phyloP scores from a whole-genome alignment of 1,140 invertebrate genomes.

The Mercenaria mercenaria region DNA sequence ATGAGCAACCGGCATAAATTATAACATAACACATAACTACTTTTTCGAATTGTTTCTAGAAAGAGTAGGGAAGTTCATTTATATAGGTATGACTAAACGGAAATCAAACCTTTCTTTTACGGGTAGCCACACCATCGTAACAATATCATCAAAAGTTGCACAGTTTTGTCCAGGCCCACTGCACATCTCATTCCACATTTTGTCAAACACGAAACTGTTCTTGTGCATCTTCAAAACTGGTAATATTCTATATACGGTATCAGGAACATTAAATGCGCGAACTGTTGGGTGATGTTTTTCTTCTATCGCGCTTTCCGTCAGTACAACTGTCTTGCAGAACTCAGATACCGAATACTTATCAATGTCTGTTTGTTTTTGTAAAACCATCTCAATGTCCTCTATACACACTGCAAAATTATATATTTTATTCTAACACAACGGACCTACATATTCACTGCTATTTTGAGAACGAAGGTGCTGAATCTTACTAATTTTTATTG shows the following conservation, averaged over 20 bases:
- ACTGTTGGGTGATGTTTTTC: not conserved
- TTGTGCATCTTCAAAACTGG: not conserved
- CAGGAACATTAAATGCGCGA: not conserved
- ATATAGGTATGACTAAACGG: too few species aligned
- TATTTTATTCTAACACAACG: too few species aligned
- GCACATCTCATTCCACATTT: not conserved
- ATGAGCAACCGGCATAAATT: too few species aligned
- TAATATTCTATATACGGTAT: not conserved
- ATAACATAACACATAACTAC: too few species aligned
- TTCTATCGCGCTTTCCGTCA: not conserved
- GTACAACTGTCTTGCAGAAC: not conserved
- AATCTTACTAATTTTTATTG: too few species aligned
- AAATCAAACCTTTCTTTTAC: constrained; percentile 10
- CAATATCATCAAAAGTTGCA: not conserved
- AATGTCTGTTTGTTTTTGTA: not conserved
- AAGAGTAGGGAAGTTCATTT: too few species aligned
- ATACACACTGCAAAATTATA: not conserved
- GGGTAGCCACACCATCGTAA: not conserved
- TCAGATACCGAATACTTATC: not conserved
- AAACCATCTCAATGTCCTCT: not conserved
- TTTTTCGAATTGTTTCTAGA: too few species aligned
- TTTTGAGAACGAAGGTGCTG: too few species aligned
- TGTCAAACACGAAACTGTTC: not conserved
- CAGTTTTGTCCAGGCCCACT: not conserved
- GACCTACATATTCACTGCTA: too few species aligned